phyloP scores from a whole-genome alignment of 2,797 vertebrate genomes.

The Enteromius paludinosus region DNA sequence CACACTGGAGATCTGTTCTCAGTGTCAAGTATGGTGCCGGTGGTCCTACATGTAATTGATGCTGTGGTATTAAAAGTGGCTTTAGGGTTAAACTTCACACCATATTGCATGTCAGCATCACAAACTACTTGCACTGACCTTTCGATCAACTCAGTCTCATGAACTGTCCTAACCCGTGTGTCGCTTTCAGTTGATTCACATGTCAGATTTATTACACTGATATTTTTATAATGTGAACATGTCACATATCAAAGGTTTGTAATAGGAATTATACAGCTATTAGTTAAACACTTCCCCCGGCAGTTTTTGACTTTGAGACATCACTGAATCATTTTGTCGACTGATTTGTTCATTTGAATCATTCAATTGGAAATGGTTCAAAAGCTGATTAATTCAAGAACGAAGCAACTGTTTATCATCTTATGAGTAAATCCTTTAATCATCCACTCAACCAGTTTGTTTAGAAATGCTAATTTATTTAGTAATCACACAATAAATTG shows the following conservation, averaged over 20 bases:
- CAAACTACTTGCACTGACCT: conserved; percentile 32
- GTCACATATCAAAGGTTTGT: neutral
- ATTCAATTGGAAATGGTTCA: no score
- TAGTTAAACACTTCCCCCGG: neutral
- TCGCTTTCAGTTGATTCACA: conserved; percentile 2
- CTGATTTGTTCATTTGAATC: neutral
- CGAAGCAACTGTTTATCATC: neutral
- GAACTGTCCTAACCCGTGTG: neutral
- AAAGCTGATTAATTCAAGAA: neutral
- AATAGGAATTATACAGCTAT: neutral
- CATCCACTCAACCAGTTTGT: neutral
- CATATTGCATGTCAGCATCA: conserved; percentile 39
- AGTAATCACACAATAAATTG: neutral
- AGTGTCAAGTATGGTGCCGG: conserved; percentile 34
- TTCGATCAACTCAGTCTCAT: neutral
- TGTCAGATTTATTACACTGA: neutral
- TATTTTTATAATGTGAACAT: conserved; percentile 4
- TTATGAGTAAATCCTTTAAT: neutral
- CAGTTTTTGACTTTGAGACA: neutral
- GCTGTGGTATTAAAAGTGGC: conserved; percentile 40
- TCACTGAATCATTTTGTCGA: neutral
- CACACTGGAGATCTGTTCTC: conserved; percentile 32
- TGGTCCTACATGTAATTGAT: conserved; percentile 40
- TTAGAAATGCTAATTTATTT: neutral
- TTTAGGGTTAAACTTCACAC: conserved; percentile 47